Evolutionary conservation across 1,140 invertebrate species (phyloP).

Genomic region (Procambarus clarkii): DNA sequence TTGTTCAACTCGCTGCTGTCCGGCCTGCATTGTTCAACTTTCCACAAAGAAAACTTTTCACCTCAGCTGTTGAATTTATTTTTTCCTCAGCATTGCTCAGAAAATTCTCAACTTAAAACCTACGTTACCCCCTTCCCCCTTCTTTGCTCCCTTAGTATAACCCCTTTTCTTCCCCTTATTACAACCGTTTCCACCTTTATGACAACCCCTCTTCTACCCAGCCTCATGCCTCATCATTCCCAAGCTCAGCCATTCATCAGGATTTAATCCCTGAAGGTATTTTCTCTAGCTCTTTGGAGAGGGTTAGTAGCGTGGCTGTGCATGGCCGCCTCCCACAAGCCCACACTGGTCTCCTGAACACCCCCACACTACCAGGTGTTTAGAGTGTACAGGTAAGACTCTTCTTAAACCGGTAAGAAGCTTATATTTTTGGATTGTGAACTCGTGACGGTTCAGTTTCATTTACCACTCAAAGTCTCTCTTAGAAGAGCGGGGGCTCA

Average conservation of each 20-base stretch:
- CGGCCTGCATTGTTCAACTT: not conserved
- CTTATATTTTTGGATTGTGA: not conserved
- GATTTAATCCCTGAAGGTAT: constrained; percentile 31
- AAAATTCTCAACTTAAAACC: not conserved
- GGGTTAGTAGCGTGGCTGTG: not conserved
- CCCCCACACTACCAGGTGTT: too few species aligned
- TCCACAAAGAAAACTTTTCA: not conserved
- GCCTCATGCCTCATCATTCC: not conserved
- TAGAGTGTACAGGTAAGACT: not conserved
- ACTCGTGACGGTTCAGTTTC: constrained; percentile 27
- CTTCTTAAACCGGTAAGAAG: constrained; percentile 24
- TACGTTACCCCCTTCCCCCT: not conserved
- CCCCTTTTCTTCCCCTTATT: not conserved
- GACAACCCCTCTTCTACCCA: not conserved
- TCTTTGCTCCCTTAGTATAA: not conserved
- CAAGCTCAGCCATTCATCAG: not conserved
- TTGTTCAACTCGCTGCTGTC: too few species aligned
- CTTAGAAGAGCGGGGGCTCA: not conserved
- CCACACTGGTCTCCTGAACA: not conserved
- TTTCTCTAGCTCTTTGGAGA: constrained; percentile 21
- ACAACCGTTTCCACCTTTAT: not conserved
- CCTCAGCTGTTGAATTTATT: not conserved
- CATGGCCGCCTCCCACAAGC: not conserved
- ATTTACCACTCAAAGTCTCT: not conserved
- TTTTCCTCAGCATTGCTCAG: not conserved